Percentiles rank a stretch among this genome's conserved stretches.
These are phyloP conservation scores for Agonopterix subpropinquella DNA, from an alignment of 2,888 invertebrate species.

Conservation along the genomic window DNA sequence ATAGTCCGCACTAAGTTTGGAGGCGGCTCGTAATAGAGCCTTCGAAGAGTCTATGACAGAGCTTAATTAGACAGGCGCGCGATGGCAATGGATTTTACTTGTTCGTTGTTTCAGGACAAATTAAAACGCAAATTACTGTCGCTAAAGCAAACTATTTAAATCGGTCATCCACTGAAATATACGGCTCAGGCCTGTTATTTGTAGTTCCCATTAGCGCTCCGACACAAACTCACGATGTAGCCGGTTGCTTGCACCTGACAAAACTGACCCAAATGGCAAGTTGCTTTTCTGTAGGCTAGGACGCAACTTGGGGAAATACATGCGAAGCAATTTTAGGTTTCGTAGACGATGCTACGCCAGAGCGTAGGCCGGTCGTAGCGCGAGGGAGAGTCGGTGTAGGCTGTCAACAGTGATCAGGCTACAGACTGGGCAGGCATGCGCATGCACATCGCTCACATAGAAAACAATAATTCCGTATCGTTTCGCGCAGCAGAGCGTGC, in stretches of 20 bases:
- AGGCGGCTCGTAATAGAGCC: conserved; percentile 72
- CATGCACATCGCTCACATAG: conserved; percentile 25
- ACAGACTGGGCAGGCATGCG: conserved; percentile 24
- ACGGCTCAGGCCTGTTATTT: conserved; percentile 1
- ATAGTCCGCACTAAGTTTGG: conserved; percentile 71
- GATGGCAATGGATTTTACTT: conserved; percentile 72
- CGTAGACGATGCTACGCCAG: conserved; percentile 7
- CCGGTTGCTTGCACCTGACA: background rate
- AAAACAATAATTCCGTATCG: conserved; percentile 61
- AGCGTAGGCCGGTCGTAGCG: background rate
- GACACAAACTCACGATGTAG: background rate
- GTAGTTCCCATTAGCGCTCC: conserved; percentile 3
- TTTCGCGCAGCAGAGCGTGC: conserved; percentile 60
- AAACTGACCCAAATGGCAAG: no score
- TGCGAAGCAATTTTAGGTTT: background rate
- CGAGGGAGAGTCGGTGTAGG: conserved; percentile 36
- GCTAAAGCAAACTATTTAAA: conserved; percentile 34
- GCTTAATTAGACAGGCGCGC: conserved; percentile 73
- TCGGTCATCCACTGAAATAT: conserved; percentile 23
- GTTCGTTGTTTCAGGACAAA: conserved; percentile 55
- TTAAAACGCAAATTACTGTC: conserved; percentile 42
- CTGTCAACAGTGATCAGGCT: no score
- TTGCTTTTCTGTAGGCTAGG: background rate
- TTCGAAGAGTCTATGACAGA: conserved; percentile 74
- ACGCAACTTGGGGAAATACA: background rate